phyloP scores from a whole-genome alignment of 2,113 vertebrate genomes.

The Ciconia maguari region DNA sequence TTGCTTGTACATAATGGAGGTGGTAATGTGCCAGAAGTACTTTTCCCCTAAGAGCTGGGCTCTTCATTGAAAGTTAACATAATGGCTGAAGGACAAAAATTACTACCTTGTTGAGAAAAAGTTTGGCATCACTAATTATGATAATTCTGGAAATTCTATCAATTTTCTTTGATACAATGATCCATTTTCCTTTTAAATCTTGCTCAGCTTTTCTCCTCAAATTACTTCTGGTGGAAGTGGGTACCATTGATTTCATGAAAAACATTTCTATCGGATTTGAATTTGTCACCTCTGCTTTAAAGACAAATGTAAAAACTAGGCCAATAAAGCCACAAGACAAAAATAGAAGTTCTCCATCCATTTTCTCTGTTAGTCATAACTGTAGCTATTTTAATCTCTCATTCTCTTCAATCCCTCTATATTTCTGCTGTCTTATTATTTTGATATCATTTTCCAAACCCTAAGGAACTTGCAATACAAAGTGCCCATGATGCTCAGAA shows the following conservation, averaged over 20 bases:
- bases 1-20: neutral
- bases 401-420: neutral
- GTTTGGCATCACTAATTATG: neutral
- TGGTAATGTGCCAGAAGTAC: neutral
- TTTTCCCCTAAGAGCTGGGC: neutral
- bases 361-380: neutral
- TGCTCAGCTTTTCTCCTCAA: neutral
- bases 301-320: neutral
- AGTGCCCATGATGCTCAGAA: neutral
- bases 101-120: neutral
- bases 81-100: neutral
- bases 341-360: neutral
- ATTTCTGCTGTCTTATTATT: neutral
- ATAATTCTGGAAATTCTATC: neutral
- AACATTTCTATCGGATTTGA: neutral
- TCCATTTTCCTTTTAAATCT: neutral
- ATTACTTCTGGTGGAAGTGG: neutral
- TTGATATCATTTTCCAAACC: neutral
- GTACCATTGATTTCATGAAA: neutral
- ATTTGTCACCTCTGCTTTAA: conserved; percentile 5
- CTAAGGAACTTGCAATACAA: neutral
- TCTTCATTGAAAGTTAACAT: neutral
- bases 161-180: neutral
- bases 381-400: neutral
- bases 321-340: neutral